phyloP scores from a whole-genome alignment of 2,113 vertebrate species.

The Pontoporia blainvillei region DNA sequence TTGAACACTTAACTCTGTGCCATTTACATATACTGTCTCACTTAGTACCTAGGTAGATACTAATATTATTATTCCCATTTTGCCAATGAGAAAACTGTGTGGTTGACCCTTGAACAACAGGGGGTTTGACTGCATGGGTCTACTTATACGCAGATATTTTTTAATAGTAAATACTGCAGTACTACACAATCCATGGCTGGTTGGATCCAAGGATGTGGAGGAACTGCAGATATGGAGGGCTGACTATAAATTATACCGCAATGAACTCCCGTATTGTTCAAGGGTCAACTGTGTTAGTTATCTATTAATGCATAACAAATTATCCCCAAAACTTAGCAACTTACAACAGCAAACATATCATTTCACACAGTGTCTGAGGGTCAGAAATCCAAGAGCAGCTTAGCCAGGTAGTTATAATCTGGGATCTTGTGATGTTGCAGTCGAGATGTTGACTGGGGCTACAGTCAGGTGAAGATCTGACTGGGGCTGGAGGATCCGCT shows the following conservation, averaged over 20 bases:
- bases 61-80: background rate
- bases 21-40: background rate
- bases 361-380: background rate
- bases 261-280: background rate
- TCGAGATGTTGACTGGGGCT: background rate
- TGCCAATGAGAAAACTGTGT: background rate
- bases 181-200: background rate
- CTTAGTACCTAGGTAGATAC: background rate
- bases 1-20: background rate
- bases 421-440: background rate
- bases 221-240: background rate
- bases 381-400: background rate
- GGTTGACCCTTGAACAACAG: background rate
- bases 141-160: background rate
- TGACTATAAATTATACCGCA: background rate
- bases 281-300: background rate
- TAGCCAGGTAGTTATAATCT: background rate
- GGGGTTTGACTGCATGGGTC: background rate
- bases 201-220: background rate
- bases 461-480: accelerated
- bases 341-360: background rate
- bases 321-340: background rate
- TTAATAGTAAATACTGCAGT: background rate
- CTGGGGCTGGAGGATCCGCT: background rate
- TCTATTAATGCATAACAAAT: background rate